These are phyloP conservation scores for Callopanchax toddi DNA, from an alignment of 2,113 vertebrate genomes.

Conservation along the genomic window DNA sequence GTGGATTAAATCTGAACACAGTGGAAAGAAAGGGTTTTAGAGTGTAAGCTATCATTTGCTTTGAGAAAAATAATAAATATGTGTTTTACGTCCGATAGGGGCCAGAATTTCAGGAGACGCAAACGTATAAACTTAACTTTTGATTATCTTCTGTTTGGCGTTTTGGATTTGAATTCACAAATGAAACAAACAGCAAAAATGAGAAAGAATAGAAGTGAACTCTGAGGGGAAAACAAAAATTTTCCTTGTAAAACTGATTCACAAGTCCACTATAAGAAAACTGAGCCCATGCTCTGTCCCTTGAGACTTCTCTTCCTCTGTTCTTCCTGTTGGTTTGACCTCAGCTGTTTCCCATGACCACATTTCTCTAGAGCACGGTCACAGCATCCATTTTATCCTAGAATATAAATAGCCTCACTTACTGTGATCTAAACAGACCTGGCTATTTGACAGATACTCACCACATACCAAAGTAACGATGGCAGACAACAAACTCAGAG, in stretches of 20 bases:
- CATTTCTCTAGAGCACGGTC: slow-evolving; percentile 41
- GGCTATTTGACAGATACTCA: slow-evolving; percentile 20
- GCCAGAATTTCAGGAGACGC: too few species aligned
- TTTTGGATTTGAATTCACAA: too few species aligned
- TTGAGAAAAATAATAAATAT: neutral
- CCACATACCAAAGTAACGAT: slow-evolving; percentile 27
- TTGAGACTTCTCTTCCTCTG: slow-evolving; percentile 39
- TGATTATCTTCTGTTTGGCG: too few species aligned
- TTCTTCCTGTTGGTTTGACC: slow-evolving; percentile 62
- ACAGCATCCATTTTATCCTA: slow-evolving; percentile 33
- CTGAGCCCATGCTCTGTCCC: slow-evolving; percentile 22
- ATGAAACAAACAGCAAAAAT: neutral
- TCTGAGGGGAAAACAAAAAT: too few species aligned
- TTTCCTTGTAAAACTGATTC: slow-evolving; percentile 17
- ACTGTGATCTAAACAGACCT: slow-evolving; percentile 37
- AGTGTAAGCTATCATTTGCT: neutral
- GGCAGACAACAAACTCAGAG: slow-evolving; percentile 24
- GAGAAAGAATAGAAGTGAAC: neutral
- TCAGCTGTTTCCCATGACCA: slow-evolving; percentile 71
- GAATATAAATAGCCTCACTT: slow-evolving; percentile 47
- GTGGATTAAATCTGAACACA: slow-evolving; percentile 8
- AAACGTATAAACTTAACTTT: too few species aligned
- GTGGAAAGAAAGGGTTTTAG: slow-evolving; percentile 3
- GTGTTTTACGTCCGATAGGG: slow-evolving; percentile 5
- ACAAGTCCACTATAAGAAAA: slow-evolving; percentile 31